Conservation (phyloP, 2,113 vertebrate genomes). For the Ploceus nigricollis region DNA sequence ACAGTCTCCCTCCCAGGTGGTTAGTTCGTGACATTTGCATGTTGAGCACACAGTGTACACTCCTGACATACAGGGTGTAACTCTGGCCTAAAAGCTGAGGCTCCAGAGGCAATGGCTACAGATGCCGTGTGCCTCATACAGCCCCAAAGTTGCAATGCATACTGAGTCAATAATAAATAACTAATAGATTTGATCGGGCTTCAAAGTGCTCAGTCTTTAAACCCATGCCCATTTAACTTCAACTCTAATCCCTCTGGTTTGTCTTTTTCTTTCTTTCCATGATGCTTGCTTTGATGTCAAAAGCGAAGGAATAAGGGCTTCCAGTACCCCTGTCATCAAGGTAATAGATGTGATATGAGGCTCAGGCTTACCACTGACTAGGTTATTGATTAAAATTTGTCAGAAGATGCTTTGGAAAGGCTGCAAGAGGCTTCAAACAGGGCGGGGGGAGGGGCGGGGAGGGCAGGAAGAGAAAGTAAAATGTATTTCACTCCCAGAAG, state of each 20-base stretch:
- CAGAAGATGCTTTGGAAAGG: conserved; percentile 21
- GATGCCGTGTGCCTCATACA: background rate
- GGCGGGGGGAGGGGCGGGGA: rapidly evolving
- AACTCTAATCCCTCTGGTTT: background rate
- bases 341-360: conserved; percentile 18
- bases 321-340: background rate
- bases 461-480: background rate
- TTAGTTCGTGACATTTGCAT: background rate
- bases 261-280: background rate
- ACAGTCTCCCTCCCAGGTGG: background rate
- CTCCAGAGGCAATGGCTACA: background rate
- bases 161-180: background rate
- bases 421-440: background rate
- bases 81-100: background rate
- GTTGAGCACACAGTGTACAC: background rate
- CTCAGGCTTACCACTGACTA: conserved; percentile 39
- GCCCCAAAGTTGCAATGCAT: background rate
- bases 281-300: background rate
- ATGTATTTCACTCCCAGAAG: background rate
- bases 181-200: background rate
- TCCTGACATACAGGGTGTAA: background rate
- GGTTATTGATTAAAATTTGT: conserved; percentile 36
- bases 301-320: background rate
- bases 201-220: background rate
- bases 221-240: background rate